Conservation (phyloP, 2,888 invertebrate genomes). For the Drosophila seclusa region DNA sequence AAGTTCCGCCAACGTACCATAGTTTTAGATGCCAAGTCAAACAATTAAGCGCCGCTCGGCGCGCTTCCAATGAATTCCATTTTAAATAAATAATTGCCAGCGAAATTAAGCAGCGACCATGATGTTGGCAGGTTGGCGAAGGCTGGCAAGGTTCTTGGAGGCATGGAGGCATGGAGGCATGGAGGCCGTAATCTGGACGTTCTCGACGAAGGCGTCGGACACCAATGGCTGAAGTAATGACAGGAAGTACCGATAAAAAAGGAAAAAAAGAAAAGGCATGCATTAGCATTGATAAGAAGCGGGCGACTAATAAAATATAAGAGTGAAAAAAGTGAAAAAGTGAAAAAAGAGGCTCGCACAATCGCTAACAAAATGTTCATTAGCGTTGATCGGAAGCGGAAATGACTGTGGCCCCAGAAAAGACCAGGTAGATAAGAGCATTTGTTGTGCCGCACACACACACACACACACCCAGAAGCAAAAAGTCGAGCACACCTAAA, state of each 20-base stretch:
- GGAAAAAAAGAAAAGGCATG: constrained; percentile 65
- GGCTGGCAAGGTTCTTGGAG: not conserved
- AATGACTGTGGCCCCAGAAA: constrained; percentile 43
- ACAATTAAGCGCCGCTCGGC: constrained; percentile 67
- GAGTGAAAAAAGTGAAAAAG: not conserved
- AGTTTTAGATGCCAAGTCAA: constrained; percentile 76
- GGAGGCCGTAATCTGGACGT: constrained; percentile 49
- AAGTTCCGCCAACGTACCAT: constrained; percentile 66
- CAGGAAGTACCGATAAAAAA: constrained; percentile 70
- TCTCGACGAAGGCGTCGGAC: constrained; percentile 20
- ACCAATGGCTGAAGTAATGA: constrained; percentile 67
- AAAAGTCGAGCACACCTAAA: constrained; percentile 10
- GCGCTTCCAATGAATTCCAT: constrained; percentile 60
- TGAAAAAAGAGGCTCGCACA: constrained; percentile 3
- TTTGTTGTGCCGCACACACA: not conserved
- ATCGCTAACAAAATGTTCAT: constrained; percentile 68
- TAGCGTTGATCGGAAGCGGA: constrained; percentile 77
- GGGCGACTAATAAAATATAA: constrained; percentile 26
- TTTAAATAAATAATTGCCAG: constrained; percentile 79
- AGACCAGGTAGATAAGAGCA: constrained; percentile 37
- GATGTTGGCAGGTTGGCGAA: not conserved
- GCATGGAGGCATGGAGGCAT: constrained; percentile 10
- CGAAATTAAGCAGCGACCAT: constrained; percentile 68
- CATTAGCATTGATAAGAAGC: constrained; percentile 70
- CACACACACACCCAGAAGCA: not conserved